phyloP scores from a whole-genome alignment of 1,140 invertebrate genomes.

The Sycophila sp. region DNA sequence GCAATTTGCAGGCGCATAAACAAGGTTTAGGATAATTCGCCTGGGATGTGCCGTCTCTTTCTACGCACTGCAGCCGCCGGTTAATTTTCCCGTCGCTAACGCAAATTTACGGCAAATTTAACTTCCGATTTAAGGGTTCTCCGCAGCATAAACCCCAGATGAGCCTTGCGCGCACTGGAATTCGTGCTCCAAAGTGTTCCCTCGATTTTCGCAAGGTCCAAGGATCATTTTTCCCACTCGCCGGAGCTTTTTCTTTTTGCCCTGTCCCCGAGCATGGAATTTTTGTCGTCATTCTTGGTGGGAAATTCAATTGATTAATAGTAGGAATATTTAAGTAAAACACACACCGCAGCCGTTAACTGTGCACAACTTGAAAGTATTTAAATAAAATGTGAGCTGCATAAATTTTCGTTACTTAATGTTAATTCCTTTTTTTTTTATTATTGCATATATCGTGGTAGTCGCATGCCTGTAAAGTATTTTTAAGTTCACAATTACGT shows the following conservation, averaged over 20 bases:
- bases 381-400: no score
- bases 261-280: no score
- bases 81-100: constrained; percentile 32
- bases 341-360: background rate
- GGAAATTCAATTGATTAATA: background rate
- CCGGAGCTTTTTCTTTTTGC: no score
- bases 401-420: no score
- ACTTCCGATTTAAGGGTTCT: constrained; percentile 32
- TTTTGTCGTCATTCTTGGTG: background rate
- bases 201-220: no score
- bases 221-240: no score
- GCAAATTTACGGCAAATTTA: constrained; percentile 42
- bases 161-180: background rate
- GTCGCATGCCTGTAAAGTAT: no score
- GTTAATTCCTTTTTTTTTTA: no score
- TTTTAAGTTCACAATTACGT: no score
- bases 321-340: background rate
- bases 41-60: constrained; percentile 42
- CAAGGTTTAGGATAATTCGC: constrained; percentile 56
- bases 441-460: no score
- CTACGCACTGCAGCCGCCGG: background rate
- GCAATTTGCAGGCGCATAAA: constrained; percentile 58
- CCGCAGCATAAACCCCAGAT: background rate
- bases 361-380: no score
- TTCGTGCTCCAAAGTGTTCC: background rate